Evolutionary conservation across 2,797 vertebrate species (phyloP).

Genomic region (Selene dorsalis): DNA sequence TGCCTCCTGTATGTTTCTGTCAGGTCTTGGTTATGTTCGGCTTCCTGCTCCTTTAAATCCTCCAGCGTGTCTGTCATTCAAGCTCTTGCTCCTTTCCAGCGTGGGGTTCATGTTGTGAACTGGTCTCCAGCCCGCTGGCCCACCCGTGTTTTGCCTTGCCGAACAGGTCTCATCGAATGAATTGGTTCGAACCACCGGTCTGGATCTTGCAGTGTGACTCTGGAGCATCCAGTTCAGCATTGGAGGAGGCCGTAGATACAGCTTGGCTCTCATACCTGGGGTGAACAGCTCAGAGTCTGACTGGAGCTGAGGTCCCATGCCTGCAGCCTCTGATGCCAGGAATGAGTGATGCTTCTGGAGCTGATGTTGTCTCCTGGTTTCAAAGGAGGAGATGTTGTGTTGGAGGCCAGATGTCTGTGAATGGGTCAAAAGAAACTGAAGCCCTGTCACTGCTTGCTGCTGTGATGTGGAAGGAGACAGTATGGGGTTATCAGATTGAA

Average conservation of each 20-base stretch:
- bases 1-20: neutral
- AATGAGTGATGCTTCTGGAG: slow-evolving; percentile 14
- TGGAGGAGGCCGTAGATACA: slow-evolving; percentile 8
- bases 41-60: slow-evolving; percentile 17
- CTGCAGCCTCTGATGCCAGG: neutral
- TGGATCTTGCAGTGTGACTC: slow-evolving; percentile 19
- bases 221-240: slow-evolving; percentile 58
- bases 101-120: neutral
- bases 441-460: slow-evolving; percentile 12
- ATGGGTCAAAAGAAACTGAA: slow-evolving; percentile 1
- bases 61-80: slow-evolving; percentile 25
- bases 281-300: slow-evolving; percentile 11
- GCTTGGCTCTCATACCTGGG: neutral
- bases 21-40: slow-evolving; percentile 18
- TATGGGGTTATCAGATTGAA: slow-evolving; percentile 24
- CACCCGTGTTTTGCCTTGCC: slow-evolving; percentile 3
- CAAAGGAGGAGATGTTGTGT: slow-evolving; percentile 6
- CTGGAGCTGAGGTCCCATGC: slow-evolving; percentile 4
- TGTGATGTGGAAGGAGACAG: slow-evolving; percentile 1
- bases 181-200: slow-evolving; percentile 16
- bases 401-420: slow-evolving; percentile 5
- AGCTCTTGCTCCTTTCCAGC: slow-evolving; percentile 52
- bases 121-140: slow-evolving; percentile 31
- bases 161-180: slow-evolving; percentile 39
- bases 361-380: slow-evolving; percentile 21